Evolutionary conservation across 2,888 invertebrate genomes (phyloP), one percentile per base, ranked within the genome.

Genomic region (Polylopha cassiicola): DNA sequence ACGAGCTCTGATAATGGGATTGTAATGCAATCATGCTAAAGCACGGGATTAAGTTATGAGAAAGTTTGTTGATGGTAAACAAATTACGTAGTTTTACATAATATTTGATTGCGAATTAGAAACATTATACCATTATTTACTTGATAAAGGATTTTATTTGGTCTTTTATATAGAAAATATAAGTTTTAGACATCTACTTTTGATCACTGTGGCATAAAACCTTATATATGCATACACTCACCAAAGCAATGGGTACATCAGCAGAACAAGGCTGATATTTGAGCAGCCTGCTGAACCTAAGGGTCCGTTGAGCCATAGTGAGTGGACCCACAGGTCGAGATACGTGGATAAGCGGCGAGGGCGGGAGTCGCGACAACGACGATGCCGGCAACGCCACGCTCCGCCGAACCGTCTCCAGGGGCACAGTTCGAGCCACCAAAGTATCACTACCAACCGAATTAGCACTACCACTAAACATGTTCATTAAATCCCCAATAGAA

Each of bases 401-500:
- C 16, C 88, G 80, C 10, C 74, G 86, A 0, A 93, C 92, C 0
- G 92, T 92, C 55, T 92, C 91, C 44, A 93, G 58, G 0, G 93
- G 93, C 32, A 93, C 91, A 15, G 90, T 89, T 54, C 89, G 86
- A 4, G 92, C 92, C 23, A 93, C 88, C 51, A 92, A 70, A 29
- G 89, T 89, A 55, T 92, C 92, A 69, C 92, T 91, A 9, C 91
- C 87, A 1, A 92, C 87, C 53, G 91, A 92, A 85, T 89, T 91
- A 45, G 86, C 89, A 61, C 89, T 90, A 21, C 90, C 90, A 44
- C 92, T 92, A 59, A 90, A 92, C 63, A 89, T 89, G 69, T 93
- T 93, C 93, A 93, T 93, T 55, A 93, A 75, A 67, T 94, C 93
- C 2, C 93, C 93, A 28, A 93, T 92, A 53, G 92, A 92, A 9